A percentile compares a stretch with the other conserved stretches of the same genome.
Conservation (phyloP, 2,113 vertebrate species). For the Brachyhypopomus occidentalis region DNA sequence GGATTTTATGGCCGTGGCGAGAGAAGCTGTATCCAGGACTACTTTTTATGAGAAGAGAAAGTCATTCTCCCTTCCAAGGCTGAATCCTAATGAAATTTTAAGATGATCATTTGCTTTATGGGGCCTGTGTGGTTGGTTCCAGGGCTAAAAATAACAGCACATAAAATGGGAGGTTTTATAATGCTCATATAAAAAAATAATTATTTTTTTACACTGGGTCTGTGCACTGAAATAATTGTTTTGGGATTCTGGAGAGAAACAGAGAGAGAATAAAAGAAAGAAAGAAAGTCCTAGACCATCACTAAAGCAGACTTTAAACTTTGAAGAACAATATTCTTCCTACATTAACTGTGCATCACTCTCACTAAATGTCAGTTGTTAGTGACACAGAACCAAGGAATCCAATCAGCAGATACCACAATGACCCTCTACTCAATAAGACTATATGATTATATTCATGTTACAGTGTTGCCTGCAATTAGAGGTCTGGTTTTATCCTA, state of each 20-base stretch:
- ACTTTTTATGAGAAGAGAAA: not conserved
- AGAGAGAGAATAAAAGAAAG: not conserved
- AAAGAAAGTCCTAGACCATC: not conserved
- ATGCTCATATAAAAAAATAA: too few species aligned
- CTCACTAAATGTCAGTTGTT: not conserved
- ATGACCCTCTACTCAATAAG: not conserved
- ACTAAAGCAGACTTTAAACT: not conserved
- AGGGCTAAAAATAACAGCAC: too few species aligned
- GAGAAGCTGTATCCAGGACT: too few species aligned
- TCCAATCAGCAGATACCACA: not conserved
- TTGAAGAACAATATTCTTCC: not conserved
- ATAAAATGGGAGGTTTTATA: too few species aligned
- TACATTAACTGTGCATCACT: not conserved
- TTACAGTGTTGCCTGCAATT: too few species aligned
- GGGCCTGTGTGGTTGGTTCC: not conserved
- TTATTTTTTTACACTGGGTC: not conserved
- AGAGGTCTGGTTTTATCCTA: not conserved
- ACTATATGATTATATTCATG: not conserved
- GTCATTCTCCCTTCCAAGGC: not conserved
- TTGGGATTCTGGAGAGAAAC: not conserved
- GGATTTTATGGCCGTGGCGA: too few species aligned
- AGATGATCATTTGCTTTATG: not conserved
- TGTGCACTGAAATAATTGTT: not conserved
- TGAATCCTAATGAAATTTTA: not conserved
- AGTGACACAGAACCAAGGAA: conserved; percentile 1